phyloP scores from a whole-genome alignment of 2,888 invertebrate genomes.

The Epinotia bilunana region DNA sequence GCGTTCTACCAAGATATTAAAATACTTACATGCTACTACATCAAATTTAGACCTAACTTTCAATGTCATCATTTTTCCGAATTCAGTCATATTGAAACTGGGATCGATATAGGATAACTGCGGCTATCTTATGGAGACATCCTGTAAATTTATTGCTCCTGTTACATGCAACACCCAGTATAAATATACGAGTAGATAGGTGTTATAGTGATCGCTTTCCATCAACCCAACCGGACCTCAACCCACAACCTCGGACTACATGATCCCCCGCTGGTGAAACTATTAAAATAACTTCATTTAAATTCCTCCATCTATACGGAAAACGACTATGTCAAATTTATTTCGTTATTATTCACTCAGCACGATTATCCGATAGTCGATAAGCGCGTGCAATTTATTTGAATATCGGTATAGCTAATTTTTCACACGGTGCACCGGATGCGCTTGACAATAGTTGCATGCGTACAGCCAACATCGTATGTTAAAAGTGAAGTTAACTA shows the following conservation, averaged over 20 bases:
- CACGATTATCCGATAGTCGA: conserved; percentile 65
- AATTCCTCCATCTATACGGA: conserved; percentile 4
- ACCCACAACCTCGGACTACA: background rate
- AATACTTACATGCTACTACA: too few species aligned
- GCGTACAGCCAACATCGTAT: conserved; percentile 29
- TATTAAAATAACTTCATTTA: conserved; percentile 31
- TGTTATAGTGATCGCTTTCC: background rate
- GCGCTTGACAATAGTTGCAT: conserved; percentile 48
- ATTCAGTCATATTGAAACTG: too few species aligned
- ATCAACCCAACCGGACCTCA: conserved; percentile 15
- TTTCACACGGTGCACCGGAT: conserved; percentile 47
- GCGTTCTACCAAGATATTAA: too few species aligned
- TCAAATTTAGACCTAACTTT: too few species aligned
- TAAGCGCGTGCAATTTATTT: conserved; percentile 56
- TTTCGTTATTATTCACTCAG: conserved; percentile 66
- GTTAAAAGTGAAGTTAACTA: conserved; percentile 10
- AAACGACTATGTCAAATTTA: conserved; percentile 4
- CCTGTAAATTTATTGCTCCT: too few species aligned
- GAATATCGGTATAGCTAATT: conserved; percentile 32
- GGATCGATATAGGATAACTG: too few species aligned
- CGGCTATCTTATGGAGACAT: too few species aligned
- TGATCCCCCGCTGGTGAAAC: conserved; percentile 5
- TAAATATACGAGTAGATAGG: too few species aligned
- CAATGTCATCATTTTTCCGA: too few species aligned
- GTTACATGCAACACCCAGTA: too few species aligned